phyloP scores from a whole-genome alignment of 2,888 invertebrate genomes.

The Meliscaeva auricollis region DNA sequence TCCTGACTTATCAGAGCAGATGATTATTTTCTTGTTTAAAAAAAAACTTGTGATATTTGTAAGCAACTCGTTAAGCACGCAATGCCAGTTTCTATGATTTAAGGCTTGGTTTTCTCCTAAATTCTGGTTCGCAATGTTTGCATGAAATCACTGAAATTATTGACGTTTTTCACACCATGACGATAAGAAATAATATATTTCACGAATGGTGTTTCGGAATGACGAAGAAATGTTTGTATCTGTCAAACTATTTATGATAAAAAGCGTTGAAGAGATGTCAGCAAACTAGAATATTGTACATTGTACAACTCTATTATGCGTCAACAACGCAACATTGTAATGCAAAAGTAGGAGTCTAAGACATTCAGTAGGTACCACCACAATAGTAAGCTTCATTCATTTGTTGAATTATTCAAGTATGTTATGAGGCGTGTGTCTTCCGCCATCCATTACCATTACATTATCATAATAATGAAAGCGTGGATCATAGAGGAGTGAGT shows the following conservation, averaged over 20 bases:
- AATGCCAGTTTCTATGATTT: neutral
- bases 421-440: slow-evolving; percentile 42
- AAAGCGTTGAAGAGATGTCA: neutral
- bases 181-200: neutral
- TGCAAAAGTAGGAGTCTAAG: neutral
- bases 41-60: neutral
- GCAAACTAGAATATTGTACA: neutral
- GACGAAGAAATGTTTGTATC: no score
- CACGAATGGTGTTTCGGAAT: neutral
- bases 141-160: slow-evolving; percentile 12
- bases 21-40: neutral
- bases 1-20: neutral
- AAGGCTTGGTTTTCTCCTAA: neutral
- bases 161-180: slow-evolving; percentile 17
- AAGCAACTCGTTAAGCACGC: neutral
- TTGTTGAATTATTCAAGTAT: slow-evolving; percentile 27
- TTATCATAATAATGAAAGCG: slow-evolving; percentile 29
- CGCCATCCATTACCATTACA: slow-evolving; percentile 45
- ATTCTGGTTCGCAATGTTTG: neutral
- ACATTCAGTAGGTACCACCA: slow-evolving; percentile 8
- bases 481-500: neutral
- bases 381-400: neutral
- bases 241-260: neutral
- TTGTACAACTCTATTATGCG: no score
- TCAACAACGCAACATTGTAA: neutral